Base-by-base conservation (phyloP, 2,888 invertebrate genomes). In the Brachyptera putata region DNA sequence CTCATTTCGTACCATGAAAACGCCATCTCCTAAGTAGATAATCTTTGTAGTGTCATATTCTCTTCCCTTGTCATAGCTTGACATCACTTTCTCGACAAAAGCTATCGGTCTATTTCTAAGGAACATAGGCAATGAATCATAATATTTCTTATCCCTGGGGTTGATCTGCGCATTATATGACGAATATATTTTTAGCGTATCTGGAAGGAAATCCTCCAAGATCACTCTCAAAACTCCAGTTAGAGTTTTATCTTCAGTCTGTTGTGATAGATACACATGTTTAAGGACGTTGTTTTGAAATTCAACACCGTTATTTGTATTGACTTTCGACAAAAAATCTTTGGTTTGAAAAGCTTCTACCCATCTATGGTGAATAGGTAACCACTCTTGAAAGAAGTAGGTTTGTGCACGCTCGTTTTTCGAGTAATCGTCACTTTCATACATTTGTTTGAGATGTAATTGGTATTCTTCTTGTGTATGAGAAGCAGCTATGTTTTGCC, bases 271-370 rank as follows among this genome's bases (percentile, higher is more conserved):
- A 16, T 58, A 48, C 9, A 14, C 30, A 30, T 58, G 34, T 22
- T 1, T 49, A 9, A 58, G 14, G 9, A 49, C n/a, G 18, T 30
- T 58, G 36, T 22, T 34, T 22, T 58, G 58, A 16, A 18, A 24
- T 14, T 58, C 58, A 1, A 58, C n/a, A 14, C 58, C 58, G 30
- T 58, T 58, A 34, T 26, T 58, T 7, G 34, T 49, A 16, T 49
- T 58, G 16, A 58, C 30, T 14, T 26, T 48, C 9, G 25, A 43
- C n/a, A 26, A 24, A 58, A 30, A 58, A 21, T 58, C 58, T 26
- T 58, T 48, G 14, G 25, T 36, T 13, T 37, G 11, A 13, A 46
- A 58, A 11, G 30, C 26, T 3, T 25, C 24, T 18, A 58, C 58
- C 58, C 58, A 58, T 16, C 58, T n/a, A 3, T 48, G 21, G 11